Percentiles rank a stretch among this genome's conserved stretches.
phyloP scores from a whole-genome alignment of 2,888 invertebrate genomes.

The Lepidochrysops patricia region DNA sequence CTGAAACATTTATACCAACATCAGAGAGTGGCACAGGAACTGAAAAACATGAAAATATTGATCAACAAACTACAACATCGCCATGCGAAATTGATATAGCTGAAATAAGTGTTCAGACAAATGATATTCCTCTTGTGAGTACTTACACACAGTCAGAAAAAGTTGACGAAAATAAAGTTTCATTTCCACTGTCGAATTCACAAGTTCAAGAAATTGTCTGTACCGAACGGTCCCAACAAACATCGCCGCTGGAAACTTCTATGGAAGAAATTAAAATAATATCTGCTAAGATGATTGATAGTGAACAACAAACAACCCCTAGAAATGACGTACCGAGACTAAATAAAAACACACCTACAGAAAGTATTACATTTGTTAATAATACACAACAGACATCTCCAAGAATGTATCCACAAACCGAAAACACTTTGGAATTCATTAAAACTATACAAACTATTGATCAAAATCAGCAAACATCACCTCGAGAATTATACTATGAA shows the following conservation, averaged over 20 bases:
- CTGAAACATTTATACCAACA: conserved; percentile 52
- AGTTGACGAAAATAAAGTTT: conserved; percentile 30
- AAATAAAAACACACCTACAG: conserved; percentile 31
- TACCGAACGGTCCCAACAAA: conserved; percentile 59
- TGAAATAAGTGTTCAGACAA: conserved; percentile 56
- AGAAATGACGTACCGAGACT: conserved; percentile 24
- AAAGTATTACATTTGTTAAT: conserved; percentile 37
- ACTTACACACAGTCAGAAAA: conserved; percentile 61
- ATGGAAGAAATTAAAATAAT: conserved; percentile 17
- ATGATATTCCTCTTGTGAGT: conserved; percentile 48
- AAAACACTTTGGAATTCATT: not conserved
- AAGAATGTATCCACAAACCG: conserved; percentile 19
- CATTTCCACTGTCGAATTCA: conserved; percentile 21
- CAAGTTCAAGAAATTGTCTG: conserved; percentile 27
- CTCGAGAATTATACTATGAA: conserved; percentile 71
- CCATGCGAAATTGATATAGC: conserved; percentile 43
- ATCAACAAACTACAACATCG: conserved; percentile 56
- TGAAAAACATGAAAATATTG: conserved; percentile 38
- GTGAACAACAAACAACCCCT: conserved; percentile 40
- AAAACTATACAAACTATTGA: conserved; percentile 27
- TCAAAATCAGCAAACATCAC: conserved; percentile 69
- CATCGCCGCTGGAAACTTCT: conserved; percentile 63
- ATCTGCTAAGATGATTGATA: conserved; percentile 32
- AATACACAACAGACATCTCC: conserved; percentile 45
- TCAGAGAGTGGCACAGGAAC: conserved; percentile 59